phyloP scores from a whole-genome alignment of 2,113 vertebrate species.

The Canis aureus region DNA sequence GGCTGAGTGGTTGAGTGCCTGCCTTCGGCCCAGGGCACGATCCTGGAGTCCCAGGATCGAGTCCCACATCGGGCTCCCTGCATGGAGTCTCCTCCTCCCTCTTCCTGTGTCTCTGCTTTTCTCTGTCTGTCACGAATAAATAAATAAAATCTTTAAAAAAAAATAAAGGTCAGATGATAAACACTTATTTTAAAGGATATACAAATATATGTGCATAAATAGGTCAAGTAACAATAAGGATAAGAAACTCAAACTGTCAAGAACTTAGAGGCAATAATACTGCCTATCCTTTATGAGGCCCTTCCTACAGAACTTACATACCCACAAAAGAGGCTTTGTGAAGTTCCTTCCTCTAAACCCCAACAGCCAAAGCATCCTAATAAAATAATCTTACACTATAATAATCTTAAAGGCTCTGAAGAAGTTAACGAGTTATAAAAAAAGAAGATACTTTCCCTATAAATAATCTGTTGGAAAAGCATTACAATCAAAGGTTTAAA shows the following conservation, averaged over 20 bases:
- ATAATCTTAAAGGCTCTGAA: background rate
- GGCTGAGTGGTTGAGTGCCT: no score
- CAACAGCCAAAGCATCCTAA: background rate
- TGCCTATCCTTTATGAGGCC: background rate
- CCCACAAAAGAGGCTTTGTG: background rate
- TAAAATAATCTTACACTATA: background rate
- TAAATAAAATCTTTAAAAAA: no score
- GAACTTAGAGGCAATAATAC: background rate
- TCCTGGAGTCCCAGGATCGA: no score
- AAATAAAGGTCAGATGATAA: background rate
- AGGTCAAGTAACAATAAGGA: background rate
- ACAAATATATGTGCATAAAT: background rate
- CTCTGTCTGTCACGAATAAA: no score
- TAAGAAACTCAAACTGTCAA: background rate
- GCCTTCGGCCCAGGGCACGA: no score
- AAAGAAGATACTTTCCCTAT: background rate
- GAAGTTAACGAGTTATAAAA: background rate
- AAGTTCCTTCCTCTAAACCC: background rate
- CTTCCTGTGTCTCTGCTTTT: no score
- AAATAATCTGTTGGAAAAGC: slow-evolving; percentile 28
- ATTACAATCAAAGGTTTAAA: background rate
- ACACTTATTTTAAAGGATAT: background rate
- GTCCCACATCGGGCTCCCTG: no score
- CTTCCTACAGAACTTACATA: background rate
- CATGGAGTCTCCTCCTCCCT: no score